A percentile compares a stretch with the other conserved stretches of the same genome.
These are phyloP conservation scores for Gobius niger DNA, from an alignment of 2,113 vertebrate genomes.

Conservation along the genomic window DNA sequence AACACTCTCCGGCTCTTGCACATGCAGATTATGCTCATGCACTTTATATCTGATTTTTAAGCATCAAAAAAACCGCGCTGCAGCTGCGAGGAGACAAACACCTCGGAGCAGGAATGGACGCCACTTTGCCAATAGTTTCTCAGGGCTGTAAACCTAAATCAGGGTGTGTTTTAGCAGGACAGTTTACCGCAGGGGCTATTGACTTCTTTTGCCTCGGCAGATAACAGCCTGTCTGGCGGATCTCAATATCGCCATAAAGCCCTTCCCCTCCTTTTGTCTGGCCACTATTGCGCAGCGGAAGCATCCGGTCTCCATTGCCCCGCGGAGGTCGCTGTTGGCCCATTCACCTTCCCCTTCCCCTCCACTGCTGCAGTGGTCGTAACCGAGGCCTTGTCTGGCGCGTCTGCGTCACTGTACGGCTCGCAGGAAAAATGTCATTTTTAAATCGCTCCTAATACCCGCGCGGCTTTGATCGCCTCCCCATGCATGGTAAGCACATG, in stretches of 20 bases:
- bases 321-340: slow-evolving; percentile 80
- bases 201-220: slow-evolving; percentile 73
- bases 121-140: slow-evolving; percentile 61
- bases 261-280: slow-evolving; percentile 72
- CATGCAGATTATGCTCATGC: neutral
- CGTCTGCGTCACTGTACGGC: slow-evolving; percentile 64
- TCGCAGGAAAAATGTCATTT: slow-evolving; percentile 53
- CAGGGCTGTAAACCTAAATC: slow-evolving; percentile 74
- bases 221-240: slow-evolving; percentile 79
- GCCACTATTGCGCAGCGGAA: slow-evolving; percentile 73
- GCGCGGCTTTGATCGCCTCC: slow-evolving; percentile 47
- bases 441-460: slow-evolving; percentile 32
- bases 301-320: slow-evolving; percentile 64
- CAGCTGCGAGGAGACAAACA: slow-evolving; percentile 65
- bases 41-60: neutral
- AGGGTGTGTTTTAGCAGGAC: slow-evolving; percentile 65
- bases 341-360: slow-evolving; percentile 79
- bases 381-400: slow-evolving; percentile 92
- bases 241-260: slow-evolving; percentile 80
- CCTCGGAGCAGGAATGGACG: slow-evolving; percentile 65
- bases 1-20: slow-evolving; percentile 12
- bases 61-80: slow-evolving; percentile 64
- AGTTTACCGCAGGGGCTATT: slow-evolving; percentile 78
- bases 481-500: slow-evolving; percentile 4
- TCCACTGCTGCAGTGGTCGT: slow-evolving; percentile 87